Conservation (phyloP, 2,113 vertebrate species). For the Oncorhynchus kisutch region DNA sequence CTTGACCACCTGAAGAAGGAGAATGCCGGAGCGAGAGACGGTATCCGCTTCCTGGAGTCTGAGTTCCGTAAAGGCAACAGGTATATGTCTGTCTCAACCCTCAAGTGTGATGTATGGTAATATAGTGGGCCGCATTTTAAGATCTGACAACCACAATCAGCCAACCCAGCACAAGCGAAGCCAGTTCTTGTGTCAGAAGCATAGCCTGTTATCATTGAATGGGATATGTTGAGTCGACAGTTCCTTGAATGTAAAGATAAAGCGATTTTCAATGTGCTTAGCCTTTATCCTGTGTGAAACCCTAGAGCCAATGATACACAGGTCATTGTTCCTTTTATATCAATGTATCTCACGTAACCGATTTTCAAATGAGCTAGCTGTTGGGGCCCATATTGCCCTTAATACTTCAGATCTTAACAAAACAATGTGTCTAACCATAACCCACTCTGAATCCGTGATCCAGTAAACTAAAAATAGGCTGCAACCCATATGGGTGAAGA, state of each 20-base stretch:
- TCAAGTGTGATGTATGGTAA: background rate
- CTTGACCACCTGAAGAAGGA: slow-evolving; percentile 95
- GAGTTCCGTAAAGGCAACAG: slow-evolving; percentile 98
- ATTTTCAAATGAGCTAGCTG: no score
- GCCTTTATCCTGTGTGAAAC: background rate
- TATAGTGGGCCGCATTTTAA: background rate
- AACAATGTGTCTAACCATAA: background rate
- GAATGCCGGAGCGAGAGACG: slow-evolving; percentile 86
- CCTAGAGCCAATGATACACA: background rate
- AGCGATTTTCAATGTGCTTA: background rate
- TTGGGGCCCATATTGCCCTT: no score
- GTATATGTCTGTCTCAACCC: slow-evolving; percentile 59
- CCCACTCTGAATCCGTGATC: background rate
- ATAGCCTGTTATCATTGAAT: background rate
- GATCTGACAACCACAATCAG: background rate
- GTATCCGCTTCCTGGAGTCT: slow-evolving; percentile 92
- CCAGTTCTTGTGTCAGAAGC: background rate
- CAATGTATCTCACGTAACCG: no score
- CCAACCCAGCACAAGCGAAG: background rate
- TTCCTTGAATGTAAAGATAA: background rate
- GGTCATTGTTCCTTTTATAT: no score
- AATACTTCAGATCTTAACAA: background rate
- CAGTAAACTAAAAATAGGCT: background rate
- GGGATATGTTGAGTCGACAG: background rate
- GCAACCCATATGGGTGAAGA: background rate